Evolutionary conservation across 2,888 invertebrate genomes (phyloP).

Genomic region (Caenorhabditis sp.): DNA sequence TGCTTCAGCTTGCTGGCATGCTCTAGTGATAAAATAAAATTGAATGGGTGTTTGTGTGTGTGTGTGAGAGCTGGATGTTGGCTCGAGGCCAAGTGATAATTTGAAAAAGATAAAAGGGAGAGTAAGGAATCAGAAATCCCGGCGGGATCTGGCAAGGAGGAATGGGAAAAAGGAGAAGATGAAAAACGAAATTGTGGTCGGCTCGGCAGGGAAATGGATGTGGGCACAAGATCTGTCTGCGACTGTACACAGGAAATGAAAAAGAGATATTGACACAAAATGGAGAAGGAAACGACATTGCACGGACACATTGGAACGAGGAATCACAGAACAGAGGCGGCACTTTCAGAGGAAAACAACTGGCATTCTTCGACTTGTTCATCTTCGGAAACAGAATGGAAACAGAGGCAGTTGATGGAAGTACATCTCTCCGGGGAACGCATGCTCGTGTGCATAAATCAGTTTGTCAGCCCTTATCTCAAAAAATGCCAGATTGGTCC

Average conservation of each 20-base stretch:
- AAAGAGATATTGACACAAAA: constrained; percentile 4
- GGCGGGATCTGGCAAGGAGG: background rate
- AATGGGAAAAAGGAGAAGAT: constrained; percentile 1
- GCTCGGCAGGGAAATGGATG: background rate
- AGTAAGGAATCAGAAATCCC: constrained; percentile 45
- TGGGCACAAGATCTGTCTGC: background rate
- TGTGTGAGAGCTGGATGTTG: constrained; percentile 11
- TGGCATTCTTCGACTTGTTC: too few species aligned
- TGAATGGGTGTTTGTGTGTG: constrained; percentile 11
- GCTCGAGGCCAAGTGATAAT: constrained; percentile 33
- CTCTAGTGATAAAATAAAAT: constrained; percentile 19
- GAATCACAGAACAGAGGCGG: background rate
- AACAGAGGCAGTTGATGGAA: too few species aligned
- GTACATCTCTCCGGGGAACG: too few species aligned
- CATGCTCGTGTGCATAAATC: background rate
- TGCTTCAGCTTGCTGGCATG: background rate
- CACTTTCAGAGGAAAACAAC: background rate
- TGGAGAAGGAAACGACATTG: constrained; percentile 1
- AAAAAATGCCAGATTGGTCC: background rate
- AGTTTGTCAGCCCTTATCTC: background rate
- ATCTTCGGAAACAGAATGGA: background rate
- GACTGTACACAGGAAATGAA: constrained; percentile 16
- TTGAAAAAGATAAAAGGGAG: background rate
- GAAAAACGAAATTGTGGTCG: constrained; percentile 13
- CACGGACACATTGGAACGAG: background rate